Base-by-base conservation (phyloP, 2,113 vertebrate genomes). In the Toxotes jaculatrix region DNA sequence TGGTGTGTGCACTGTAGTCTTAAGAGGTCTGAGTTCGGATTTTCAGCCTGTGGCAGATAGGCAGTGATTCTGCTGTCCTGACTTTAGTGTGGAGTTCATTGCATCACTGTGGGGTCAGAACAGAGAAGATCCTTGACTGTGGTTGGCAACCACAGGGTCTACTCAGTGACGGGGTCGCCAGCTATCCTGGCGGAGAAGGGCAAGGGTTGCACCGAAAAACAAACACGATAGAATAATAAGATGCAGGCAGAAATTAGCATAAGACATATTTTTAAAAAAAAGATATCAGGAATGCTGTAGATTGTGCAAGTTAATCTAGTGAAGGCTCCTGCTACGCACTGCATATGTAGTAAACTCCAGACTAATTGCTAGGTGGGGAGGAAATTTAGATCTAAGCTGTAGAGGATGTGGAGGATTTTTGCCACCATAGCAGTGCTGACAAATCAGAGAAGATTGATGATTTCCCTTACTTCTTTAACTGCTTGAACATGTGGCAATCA, bases 121-220 rank as follows among this genome's bases (percentile, higher is more conserved):
- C 51, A n/a, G 51, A n/a, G 51, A 1, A 53, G 51, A n/a, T 7
- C 10, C 21, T 53, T 9, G 19, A 53, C 51, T 53, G 21, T 9
- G 51, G 10, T 10, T 75, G 45, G 74, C 49, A 23, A 57, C 38
- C 74, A n/a, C 49, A 11, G 23, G 23, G 47, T 76, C 47, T 34
- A 32, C 61, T 11, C 12, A 55, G 34, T 40, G 43, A 51, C 21
- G 27, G 43, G 43, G 16, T 63, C 7, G 1, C 0, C 74, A 23
- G 5, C n/a, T 13, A 9, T 65, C 19, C 8, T 47, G 53, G 32
- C 53, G 34, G 40, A 13, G 74, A 34, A 43, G 19, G 1, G 2
- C n/a, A 42, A 10, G 10, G 47, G 23, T 42, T 65, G 61, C 7
- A 65, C 27, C 3, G 0, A 27, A 23, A 68, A 40, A 51, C 55